phyloP scores from a whole-genome alignment of 2,113 vertebrate species.

The Engraulis encrasicolus region DNA sequence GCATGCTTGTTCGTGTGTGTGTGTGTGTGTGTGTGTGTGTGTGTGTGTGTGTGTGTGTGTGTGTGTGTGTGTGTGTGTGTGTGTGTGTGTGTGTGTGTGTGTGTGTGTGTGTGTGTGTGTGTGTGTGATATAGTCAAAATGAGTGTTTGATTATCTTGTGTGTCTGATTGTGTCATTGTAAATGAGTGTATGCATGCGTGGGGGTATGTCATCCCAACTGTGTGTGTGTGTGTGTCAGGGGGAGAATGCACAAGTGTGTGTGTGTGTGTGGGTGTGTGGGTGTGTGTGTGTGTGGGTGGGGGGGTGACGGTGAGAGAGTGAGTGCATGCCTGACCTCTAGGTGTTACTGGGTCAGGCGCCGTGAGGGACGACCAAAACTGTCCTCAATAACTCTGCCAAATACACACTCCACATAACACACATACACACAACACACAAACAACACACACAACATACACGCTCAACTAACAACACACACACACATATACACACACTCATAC shows the following conservation, averaged over 20 bases:
- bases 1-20: too few relatives aligned
- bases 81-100: slow-evolving; percentile 23
- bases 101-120: too few relatives aligned
- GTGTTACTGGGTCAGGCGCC: slow-evolving; percentile 41
- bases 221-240: too few relatives aligned
- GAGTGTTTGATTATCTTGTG: slow-evolving; percentile 1
- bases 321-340: slow-evolving; percentile 6
- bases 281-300: neutral
- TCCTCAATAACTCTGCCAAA: neutral
- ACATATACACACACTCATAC: neutral
- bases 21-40: neutral
- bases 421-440: too few relatives aligned
- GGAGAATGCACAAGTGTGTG: too few relatives aligned
- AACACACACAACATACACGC: neutral
- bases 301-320: neutral
- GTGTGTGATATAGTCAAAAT: neutral
- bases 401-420: neutral
- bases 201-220: too few relatives aligned
- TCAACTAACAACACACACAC: neutral
- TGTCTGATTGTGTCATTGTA: neutral
- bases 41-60: neutral
- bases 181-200: too few relatives aligned
- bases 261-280: neutral
- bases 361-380: slow-evolving; percentile 42
- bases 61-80: neutral